These are phyloP conservation scores for Barnardius zonarius DNA, from an alignment of 2,113 vertebrate genomes.

Conservation along the genomic window DNA sequence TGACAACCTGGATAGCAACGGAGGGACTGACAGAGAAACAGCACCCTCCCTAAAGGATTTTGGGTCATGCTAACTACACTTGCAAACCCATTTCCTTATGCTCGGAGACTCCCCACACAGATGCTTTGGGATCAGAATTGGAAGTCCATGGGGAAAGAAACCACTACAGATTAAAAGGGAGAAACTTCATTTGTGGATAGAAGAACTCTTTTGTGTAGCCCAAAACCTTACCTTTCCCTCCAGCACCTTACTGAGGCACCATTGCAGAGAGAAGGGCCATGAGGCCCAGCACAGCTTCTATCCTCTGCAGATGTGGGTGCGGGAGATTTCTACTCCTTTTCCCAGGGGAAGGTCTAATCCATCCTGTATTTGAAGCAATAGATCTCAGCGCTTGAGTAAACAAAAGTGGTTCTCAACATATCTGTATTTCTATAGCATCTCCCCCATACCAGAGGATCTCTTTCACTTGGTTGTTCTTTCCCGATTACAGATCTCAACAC, in stretches of 20 bases:
- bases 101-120: rapidly evolving
- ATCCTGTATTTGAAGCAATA: background rate
- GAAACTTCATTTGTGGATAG: background rate
- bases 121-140: background rate
- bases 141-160: background rate
- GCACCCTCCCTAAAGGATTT: background rate
- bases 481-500: background rate
- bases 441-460: background rate
- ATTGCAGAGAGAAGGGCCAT: background rate
- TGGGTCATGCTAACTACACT: background rate
- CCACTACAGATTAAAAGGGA: background rate
- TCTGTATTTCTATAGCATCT: background rate
- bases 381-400: background rate
- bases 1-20: background rate
- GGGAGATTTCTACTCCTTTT: background rate
- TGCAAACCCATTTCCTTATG: background rate
- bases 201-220: background rate
- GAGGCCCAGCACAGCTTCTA: background rate
- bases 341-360: background rate
- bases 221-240: background rate
- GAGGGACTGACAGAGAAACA: background rate
- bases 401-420: background rate
- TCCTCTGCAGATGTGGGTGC: background rate
- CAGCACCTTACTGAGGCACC: background rate
- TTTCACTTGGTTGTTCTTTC: background rate